Conservation (phyloP, 2,888 invertebrate species). For the Melipona beecheii region DNA sequence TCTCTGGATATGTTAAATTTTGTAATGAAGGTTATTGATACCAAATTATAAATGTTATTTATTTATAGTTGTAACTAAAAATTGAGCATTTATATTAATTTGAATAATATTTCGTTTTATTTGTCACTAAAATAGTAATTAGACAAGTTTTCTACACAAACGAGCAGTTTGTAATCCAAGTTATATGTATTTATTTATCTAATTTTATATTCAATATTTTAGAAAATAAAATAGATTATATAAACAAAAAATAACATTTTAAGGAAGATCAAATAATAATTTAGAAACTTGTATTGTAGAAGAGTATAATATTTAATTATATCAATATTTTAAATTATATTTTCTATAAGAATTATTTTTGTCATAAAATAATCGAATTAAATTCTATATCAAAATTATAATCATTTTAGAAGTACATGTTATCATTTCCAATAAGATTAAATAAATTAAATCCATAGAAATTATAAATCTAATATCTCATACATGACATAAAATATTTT, state of each 20-base stretch:
- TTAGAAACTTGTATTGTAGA: conserved; percentile 23
- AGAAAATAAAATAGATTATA: conserved; percentile 20
- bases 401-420: background rate
- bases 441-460: conserved; percentile 20
- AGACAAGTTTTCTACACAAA: conserved; percentile 25
- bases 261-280: conserved; percentile 47
- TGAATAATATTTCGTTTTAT: background rate
- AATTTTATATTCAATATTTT: conserved; percentile 27
- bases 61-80: conserved; percentile 18
- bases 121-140: conserved; percentile 17
- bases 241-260: conserved; percentile 31
- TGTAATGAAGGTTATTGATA: background rate
- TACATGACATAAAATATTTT: conserved; percentile 17
- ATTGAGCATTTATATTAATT: conserved; percentile 24
- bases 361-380: background rate
- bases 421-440: background rate
- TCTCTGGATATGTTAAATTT: conserved; percentile 11
- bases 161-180: conserved; percentile 31
- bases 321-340: conserved; percentile 35
- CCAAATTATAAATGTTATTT: conserved; percentile 23
- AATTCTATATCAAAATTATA: conserved; percentile 5
- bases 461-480: conserved; percentile 17
- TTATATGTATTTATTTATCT: conserved; percentile 17
- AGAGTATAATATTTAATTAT: conserved; percentile 34
- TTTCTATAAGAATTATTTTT: conserved; percentile 2